These are phyloP conservation scores for Alviniconcha strummeri DNA, from an alignment of 2,888 invertebrate genomes.

Conservation along the genomic window DNA sequence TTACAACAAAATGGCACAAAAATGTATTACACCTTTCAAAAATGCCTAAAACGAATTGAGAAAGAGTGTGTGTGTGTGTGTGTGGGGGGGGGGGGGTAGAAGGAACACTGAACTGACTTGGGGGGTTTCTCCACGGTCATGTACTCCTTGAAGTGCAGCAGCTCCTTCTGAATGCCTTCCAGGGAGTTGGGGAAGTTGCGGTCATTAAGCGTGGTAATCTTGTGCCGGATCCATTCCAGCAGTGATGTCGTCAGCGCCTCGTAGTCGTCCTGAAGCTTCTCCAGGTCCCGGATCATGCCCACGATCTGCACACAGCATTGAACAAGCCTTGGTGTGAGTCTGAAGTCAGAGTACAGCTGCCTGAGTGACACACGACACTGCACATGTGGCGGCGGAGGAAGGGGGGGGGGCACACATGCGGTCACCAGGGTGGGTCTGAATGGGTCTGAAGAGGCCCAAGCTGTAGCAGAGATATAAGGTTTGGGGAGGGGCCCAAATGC, in stretches of 20 bases:
- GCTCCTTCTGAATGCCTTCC: conserved; percentile 93
- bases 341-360: too few relatives aligned
- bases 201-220: conserved; percentile 87
- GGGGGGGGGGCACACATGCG: too few relatives aligned
- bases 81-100: neutral
- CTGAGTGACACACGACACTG: too few relatives aligned
- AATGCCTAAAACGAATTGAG: neutral
- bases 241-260: conserved; percentile 88
- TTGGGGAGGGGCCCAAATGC: too few relatives aligned
- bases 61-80: neutral
- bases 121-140: conserved; percentile 98
- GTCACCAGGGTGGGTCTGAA: too few relatives aligned
- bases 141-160: conserved; percentile 94
- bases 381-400: too few relatives aligned
- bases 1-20: neutral
- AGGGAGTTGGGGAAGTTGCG: conserved; percentile 94
- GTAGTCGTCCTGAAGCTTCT: conserved; percentile 92
- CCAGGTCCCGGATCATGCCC: conserved; percentile 95
- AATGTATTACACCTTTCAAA: neutral
- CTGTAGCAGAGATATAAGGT: too few relatives aligned
- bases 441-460: too few relatives aligned
- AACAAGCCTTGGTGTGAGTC: too few relatives aligned
- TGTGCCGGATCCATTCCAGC: conserved; percentile 93
- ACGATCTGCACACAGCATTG: conserved; percentile 83
- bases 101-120: conserved; percentile 79